Conservation (phyloP, 2,888 invertebrate genomes). For the Kuschelorhynchus macadamiae region DNA sequence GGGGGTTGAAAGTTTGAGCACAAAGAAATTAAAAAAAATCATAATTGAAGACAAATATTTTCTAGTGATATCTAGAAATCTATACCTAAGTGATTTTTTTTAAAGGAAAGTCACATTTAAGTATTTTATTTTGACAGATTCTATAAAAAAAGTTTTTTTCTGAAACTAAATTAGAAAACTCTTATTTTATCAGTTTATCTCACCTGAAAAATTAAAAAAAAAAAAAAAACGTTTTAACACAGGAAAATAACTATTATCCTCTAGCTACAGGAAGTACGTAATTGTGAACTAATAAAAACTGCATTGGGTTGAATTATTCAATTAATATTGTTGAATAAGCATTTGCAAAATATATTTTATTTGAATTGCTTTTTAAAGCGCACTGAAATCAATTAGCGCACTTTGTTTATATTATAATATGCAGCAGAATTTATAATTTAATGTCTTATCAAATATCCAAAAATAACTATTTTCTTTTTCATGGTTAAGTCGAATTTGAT, state of each 20-base stretch:
- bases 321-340: constrained; percentile 43
- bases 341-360: constrained; percentile 35
- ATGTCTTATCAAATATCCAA: constrained; percentile 37
- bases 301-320: constrained; percentile 41
- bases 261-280: constrained; percentile 36
- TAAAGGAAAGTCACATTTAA: too few relatives aligned
- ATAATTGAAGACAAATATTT: too few relatives aligned
- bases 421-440: constrained; percentile 20
- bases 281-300: constrained; percentile 45
- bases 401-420: constrained; percentile 24
- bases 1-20: too few relatives aligned
- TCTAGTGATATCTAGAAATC: too few relatives aligned
- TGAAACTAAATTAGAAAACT: too few relatives aligned
- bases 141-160: too few relatives aligned
- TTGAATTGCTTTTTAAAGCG: constrained; percentile 41
- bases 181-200: constrained; percentile 23
- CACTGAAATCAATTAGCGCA: constrained; percentile 36
- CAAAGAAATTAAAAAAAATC: too few relatives aligned
- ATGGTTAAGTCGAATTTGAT: constrained; percentile 27
- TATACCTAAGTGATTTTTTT: too few relatives aligned
- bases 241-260: constrained; percentile 17
- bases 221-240: constrained; percentile 2
- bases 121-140: too few relatives aligned
- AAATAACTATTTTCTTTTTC: constrained; percentile 28
- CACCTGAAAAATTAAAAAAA: constrained; percentile 29